These are phyloP conservation scores for Acridotheres tristis DNA, from an alignment of 2,797 vertebrate genomes.

Conservation along the genomic window DNA sequence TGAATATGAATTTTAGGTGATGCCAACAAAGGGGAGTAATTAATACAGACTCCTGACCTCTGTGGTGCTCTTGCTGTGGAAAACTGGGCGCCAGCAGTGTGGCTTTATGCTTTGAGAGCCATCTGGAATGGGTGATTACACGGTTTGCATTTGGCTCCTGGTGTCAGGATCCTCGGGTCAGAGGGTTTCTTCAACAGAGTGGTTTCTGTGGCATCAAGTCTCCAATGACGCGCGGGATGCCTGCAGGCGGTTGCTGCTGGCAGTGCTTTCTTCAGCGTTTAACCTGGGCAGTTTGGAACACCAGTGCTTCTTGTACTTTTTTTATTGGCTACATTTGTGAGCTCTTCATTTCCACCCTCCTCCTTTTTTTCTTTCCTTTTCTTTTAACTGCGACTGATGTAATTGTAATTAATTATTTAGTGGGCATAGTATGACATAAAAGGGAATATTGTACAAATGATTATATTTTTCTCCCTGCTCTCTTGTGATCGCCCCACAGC, in stretches of 20 bases:
- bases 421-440: conserved; percentile 41
- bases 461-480: conserved; percentile 36
- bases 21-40: not conserved
- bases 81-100: not conserved
- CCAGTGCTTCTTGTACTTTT: not conserved
- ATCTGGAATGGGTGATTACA: conserved; percentile 23
- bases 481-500: conserved; percentile 26
- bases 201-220: not conserved
- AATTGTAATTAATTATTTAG: conserved; percentile 68
- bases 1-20: not conserved
- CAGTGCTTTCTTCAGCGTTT: conserved; percentile 25
- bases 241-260: conserved; percentile 21
- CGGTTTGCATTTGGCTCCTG: conserved; percentile 4
- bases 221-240: not conserved
- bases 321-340: conserved; percentile 6
- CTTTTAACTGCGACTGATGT: not conserved
- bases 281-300: not conserved
- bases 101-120: not conserved
- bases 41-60: not conserved
- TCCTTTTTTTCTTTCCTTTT: not conserved
- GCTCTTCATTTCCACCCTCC: not conserved
- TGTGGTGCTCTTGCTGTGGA: not conserved
- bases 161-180: not conserved
- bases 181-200: not conserved
- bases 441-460: conserved; percentile 56